phyloP scores from a whole-genome alignment of 2,797 vertebrate genomes.

The Pampus argenteus region DNA sequence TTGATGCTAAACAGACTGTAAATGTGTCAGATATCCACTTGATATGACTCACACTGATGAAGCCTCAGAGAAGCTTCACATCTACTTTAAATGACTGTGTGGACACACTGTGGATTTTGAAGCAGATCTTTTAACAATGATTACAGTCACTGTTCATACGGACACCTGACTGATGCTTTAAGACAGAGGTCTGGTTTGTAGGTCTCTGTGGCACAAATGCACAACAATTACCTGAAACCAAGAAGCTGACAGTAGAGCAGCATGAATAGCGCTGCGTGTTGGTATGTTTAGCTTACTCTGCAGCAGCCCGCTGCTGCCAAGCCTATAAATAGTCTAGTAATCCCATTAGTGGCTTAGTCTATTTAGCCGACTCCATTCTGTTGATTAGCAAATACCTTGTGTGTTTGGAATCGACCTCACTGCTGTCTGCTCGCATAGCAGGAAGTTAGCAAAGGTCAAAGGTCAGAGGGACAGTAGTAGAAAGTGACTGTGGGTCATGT shows the following conservation, averaged over 20 bases:
- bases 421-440: neutral
- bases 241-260: neutral
- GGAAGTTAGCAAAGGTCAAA: conserved; percentile 30
- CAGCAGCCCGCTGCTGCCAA: conserved; percentile 23
- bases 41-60: too few relatives aligned
- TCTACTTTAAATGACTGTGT: too few relatives aligned
- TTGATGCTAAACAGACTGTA: too few relatives aligned
- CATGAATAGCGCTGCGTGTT: conserved; percentile 21
- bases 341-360: conserved; percentile 75
- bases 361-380: conserved; percentile 54
- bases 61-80: too few relatives aligned
- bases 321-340: conserved; percentile 77
- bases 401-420: conserved; percentile 28
- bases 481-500: conserved; percentile 23
- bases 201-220: neutral
- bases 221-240: neutral
- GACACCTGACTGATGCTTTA: too few relatives aligned
- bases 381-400: conserved; percentile 60
- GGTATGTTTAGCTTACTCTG: conserved; percentile 42
- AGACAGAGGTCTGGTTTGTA: too few relatives aligned
- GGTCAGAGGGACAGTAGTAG: conserved; percentile 1
- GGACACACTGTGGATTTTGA: too few relatives aligned
- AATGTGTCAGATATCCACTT: too few relatives aligned
- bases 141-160: too few relatives aligned
- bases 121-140: too few relatives aligned